These are phyloP conservation scores for Synchiropus splendidus DNA, from an alignment of 2,113 vertebrate genomes.

Conservation along the genomic window DNA sequence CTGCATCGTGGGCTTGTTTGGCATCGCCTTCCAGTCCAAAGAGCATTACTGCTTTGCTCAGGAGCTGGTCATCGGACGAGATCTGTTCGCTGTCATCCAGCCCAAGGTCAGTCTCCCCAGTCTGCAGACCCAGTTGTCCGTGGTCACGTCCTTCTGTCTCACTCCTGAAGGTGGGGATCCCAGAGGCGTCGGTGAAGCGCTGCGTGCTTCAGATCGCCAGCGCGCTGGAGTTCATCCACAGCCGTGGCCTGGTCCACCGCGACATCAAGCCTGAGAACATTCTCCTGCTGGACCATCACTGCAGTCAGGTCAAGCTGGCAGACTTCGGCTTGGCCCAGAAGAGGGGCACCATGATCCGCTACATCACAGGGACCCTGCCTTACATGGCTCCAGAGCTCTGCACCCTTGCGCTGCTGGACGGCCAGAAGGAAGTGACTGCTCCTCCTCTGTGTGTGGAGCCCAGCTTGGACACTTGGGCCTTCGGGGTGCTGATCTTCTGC, in stretches of 20 bases:
- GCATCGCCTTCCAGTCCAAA: conserved; percentile 82
- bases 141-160: neutral
- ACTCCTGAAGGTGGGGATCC: conserved; percentile 75
- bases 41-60: conserved; percentile 85
- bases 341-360: conserved; percentile 78
- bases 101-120: conserved; percentile 70
- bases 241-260: conserved; percentile 79
- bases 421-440: conserved; percentile 50
- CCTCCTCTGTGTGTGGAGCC: conserved; percentile 76
- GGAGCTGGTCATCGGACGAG: conserved; percentile 79
- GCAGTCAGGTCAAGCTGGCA: conserved; percentile 76
- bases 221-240: conserved; percentile 85
- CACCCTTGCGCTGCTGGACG: conserved; percentile 45
- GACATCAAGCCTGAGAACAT: conserved; percentile 92
- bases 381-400: conserved; percentile 87
- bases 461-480: conserved; percentile 85
- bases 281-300: conserved; percentile 76
- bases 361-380: conserved; percentile 78
- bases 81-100: conserved; percentile 86
- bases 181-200: conserved; percentile 71
- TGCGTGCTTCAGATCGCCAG: conserved; percentile 79
- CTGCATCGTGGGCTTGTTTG: conserved; percentile 80
- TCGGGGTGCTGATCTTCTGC: conserved; percentile 86
- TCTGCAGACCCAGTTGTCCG: neutral
- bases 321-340: conserved; percentile 88